These are phyloP conservation scores for Plectrocnemia conspersa DNA, from an alignment of 1,140 invertebrate genomes.

Conservation along the genomic window DNA sequence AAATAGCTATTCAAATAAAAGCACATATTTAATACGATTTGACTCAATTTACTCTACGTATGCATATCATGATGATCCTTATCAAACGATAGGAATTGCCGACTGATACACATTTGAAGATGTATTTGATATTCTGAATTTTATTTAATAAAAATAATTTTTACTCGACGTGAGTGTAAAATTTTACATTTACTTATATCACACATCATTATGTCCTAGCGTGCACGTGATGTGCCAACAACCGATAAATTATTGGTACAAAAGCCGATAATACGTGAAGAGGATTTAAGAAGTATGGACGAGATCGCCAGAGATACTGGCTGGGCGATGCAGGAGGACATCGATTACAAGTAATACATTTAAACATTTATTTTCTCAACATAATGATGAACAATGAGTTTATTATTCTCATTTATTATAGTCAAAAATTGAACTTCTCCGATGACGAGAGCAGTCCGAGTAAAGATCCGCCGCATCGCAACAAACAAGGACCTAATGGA, in stretches of 20 bases:
- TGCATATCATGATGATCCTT: too few relatives aligned
- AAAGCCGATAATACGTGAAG: conserved; percentile 85
- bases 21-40: too few relatives aligned
- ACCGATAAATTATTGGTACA: conserved; percentile 44
- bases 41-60: too few relatives aligned
- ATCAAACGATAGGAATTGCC: conserved; percentile 37
- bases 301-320: conserved; percentile 84
- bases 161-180: background rate
- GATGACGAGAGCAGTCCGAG: conserved; percentile 71
- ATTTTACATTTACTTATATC: background rate
- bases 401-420: conserved; percentile 40
- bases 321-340: conserved; percentile 87
- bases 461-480: conserved; percentile 39
- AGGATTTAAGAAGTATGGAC: conserved; percentile 87
- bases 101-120: conserved; percentile 31
- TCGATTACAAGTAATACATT: conserved; percentile 91
- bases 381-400: conserved; percentile 1
- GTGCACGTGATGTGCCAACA: conserved; percentile 39
- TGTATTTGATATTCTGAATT: too few relatives aligned
- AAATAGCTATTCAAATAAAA: too few relatives aligned
- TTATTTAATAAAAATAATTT: too few relatives aligned
- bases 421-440: conserved; percentile 88
- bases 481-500: conserved; percentile 20
- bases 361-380: conserved; percentile 33
- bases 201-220: conserved; percentile 32